A percentile compares a stretch with the other conserved stretches of the same genome.
Evolutionary conservation across 2,113 vertebrate species (phyloP).

Genomic region (Thunnus maccoyii): DNA sequence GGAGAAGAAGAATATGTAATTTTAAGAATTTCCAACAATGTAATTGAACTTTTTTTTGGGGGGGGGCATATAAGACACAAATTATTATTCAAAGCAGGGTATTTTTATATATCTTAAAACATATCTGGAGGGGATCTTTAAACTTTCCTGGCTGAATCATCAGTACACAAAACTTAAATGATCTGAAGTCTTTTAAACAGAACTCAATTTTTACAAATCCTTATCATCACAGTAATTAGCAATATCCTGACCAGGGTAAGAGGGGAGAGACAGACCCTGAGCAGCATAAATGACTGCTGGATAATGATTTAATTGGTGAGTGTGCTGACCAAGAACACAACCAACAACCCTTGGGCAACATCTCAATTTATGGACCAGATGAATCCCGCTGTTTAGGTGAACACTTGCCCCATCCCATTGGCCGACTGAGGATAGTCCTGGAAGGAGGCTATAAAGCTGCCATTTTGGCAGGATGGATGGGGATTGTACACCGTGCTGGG

Average conservation of each 20-base stretch:
- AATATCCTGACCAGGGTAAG: slow-evolving; percentile 9
- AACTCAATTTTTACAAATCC: slow-evolving; percentile 3
- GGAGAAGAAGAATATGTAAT: no score
- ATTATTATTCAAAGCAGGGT: no score
- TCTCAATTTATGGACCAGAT: slow-evolving; percentile 55
- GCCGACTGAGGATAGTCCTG: slow-evolving; percentile 28
- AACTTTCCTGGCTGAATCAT: no score
- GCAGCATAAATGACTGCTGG: slow-evolving; percentile 40
- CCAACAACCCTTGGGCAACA: slow-evolving; percentile 56
- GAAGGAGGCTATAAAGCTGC: slow-evolving; percentile 73
- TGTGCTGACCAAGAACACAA: slow-evolving; percentile 34
- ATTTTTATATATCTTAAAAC: no score
- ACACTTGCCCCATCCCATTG: slow-evolving; percentile 27
- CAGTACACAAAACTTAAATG: no score
- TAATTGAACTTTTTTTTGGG: no score
- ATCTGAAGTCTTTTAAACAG: no score
- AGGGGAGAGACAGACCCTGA: slow-evolving; percentile 17
- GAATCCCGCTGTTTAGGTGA: slow-evolving; percentile 24
- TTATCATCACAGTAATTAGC: slow-evolving; percentile 9
- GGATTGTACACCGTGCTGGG: slow-evolving; percentile 17
- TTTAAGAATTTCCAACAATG: no score
- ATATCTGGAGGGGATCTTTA: no score
- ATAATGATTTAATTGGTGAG: slow-evolving; percentile 51
- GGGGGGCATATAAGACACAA: no score
- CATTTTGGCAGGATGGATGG: slow-evolving; percentile 75